These are phyloP conservation scores for Ia io DNA, from an alignment of 2,113 vertebrate genomes.

Conservation along the genomic window DNA sequence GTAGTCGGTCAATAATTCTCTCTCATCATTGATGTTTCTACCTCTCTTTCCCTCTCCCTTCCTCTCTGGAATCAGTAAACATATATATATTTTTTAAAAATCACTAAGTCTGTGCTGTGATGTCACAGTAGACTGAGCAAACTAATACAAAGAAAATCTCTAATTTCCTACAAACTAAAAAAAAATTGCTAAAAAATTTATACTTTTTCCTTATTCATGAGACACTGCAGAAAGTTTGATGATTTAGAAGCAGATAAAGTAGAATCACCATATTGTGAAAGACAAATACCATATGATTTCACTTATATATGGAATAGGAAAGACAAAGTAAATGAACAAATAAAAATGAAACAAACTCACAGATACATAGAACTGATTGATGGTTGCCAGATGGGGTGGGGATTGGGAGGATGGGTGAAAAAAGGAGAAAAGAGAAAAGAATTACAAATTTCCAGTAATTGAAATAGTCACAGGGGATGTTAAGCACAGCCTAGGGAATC, in stretches of 20 bases:
- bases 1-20: too few species aligned
- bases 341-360: not conserved
- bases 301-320: not conserved
- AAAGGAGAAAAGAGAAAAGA: not conserved
- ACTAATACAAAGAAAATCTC: not conserved
- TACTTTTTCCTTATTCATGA: not conserved
- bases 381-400: not conserved
- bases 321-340: not conserved
- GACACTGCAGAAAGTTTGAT: not conserved
- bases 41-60: too few species aligned
- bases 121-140: not conserved
- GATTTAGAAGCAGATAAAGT: not conserved
- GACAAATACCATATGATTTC: not conserved
- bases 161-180: not conserved
- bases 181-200: not conserved
- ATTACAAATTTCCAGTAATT: not conserved
- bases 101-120: not conserved
- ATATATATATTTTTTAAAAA: too few species aligned
- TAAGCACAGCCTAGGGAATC: not conserved
- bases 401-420: not conserved
- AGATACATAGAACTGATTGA: not conserved
- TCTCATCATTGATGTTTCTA: too few species aligned
- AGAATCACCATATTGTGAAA: not conserved
- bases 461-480: not conserved
- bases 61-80: too few species aligned